Conservation (phyloP, 1,140 invertebrate species). For the Contarinia nasturtii region DNA sequence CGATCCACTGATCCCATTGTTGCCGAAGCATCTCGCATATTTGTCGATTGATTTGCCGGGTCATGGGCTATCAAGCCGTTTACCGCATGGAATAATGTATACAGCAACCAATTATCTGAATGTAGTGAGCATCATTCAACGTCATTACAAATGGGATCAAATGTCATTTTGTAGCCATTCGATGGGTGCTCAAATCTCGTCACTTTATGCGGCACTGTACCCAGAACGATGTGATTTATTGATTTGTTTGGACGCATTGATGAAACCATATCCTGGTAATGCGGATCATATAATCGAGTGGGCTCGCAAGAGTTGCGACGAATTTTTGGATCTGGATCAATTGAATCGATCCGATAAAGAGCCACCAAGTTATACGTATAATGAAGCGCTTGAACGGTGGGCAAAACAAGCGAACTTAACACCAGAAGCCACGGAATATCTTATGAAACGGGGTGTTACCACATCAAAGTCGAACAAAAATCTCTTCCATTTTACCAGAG, state of each 20-base stretch:
- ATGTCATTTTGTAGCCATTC: conserved; percentile 38
- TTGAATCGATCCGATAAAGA: conserved; percentile 12
- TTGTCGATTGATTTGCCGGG: conserved; percentile 41
- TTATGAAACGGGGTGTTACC: conserved; percentile 26
- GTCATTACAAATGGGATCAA: conserved; percentile 29
- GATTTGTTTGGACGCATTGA: conserved; percentile 38
- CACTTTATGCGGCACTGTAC: conserved; percentile 29
- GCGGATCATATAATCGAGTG: conserved; percentile 9
- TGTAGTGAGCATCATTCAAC: not conserved
- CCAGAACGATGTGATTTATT: conserved; percentile 33
- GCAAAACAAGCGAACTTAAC: not conserved
- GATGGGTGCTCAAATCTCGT: conserved; percentile 31
- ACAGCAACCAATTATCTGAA: conserved; percentile 8
- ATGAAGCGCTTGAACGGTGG: not conserved
- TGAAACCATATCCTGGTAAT: conserved; percentile 21
- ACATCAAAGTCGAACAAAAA: conserved; percentile 25
- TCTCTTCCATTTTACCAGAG: conserved; percentile 32
- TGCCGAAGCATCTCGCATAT: conserved; percentile 30
- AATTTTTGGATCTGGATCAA: conserved; percentile 25
- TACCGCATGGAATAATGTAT: not conserved
- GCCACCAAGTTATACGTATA: conserved; percentile 20
- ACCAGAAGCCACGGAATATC: conserved; percentile 27
- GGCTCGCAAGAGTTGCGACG: conserved; percentile 21
- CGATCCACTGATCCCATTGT: conserved; percentile 35
- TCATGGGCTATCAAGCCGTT: conserved; percentile 1